Base-by-base conservation (phyloP, 2,888 invertebrate species). In the Andrena marginata region DNA sequence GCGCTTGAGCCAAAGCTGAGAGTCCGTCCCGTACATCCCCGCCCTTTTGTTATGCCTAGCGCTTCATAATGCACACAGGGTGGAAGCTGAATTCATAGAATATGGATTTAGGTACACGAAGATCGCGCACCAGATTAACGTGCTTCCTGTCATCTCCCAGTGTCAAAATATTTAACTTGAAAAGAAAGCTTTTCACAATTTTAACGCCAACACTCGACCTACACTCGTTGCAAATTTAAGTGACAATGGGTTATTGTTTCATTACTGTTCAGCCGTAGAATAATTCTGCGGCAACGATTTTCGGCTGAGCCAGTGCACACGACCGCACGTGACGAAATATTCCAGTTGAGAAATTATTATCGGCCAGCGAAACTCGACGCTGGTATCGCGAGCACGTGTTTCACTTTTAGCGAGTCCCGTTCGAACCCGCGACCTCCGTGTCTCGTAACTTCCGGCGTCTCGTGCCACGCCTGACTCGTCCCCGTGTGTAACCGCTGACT, bases 391-490 rank as follows among this genome's bases (percentile, higher is more conserved):
- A 59, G 48, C 71, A 71, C 67, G 62, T 56, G 56, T 59, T 71
- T 67, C 49, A 63, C 67, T 59, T 81, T 71, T 63, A 67, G 54
- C 72, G 35, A 72, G 59, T 68, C 42, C 54, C 60, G 56, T n/a
- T 26, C 59, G n/a, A 60, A 72, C 48, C 23, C 56, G 64, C 72
- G 65, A 80, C 71, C 70, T 74, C 26, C 67, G 29, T 49, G 54
- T 72, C 82, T 33, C 69, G 77, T 69, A 82, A 82, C 82, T 82
- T 77, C 68, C 64, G 81, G 69, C 63, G 82, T 77, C 77, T 82
- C 82, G 82, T 82, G 72, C 77, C 77, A 83, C 83, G 35, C 73
- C 82, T 82, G 77, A 73, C 69, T 82, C 83, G 84, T 83, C 83
- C 60, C 59, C 54, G 67, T 63, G 42, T 31, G 7, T 59, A 42